phyloP scores from a whole-genome alignment of 2,113 vertebrate genomes.

The Genyomyrus donnyi region DNA sequence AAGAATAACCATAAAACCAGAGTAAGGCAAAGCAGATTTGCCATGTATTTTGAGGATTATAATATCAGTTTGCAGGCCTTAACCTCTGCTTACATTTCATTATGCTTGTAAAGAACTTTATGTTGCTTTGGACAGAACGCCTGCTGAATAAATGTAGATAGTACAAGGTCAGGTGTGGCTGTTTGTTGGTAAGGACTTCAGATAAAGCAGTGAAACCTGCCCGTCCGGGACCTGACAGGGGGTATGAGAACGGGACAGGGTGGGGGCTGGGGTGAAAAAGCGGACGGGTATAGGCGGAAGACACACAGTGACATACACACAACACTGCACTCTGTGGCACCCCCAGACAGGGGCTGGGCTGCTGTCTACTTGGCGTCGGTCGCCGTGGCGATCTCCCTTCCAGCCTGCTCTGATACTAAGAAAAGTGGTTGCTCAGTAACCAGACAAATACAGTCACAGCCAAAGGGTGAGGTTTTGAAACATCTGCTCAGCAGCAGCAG shows the following conservation, averaged over 20 bases:
- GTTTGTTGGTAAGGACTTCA: neutral
- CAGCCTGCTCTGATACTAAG: neutral
- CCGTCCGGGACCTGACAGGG: neutral
- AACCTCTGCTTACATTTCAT: neutral
- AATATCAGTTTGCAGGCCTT: neutral
- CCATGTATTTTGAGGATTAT: neutral
- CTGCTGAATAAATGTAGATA: neutral
- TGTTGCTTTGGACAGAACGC: neutral
- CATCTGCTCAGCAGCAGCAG: neutral
- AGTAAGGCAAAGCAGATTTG: neutral
- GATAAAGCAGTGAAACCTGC: neutral
- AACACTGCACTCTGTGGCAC: neutral
- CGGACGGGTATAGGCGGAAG: neutral
- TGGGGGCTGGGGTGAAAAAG: neutral
- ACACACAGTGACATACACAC: neutral
- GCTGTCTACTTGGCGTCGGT: neutral
- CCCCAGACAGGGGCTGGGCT: neutral
- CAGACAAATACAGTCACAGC: neutral
- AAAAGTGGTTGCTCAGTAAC: neutral
- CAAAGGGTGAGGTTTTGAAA: neutral
- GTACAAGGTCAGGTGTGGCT: neutral
- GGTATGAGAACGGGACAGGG: neutral
- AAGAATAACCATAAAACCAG: neutral
- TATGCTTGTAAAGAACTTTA: neutral
- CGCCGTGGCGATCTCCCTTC: neutral